Percentiles rank a stretch among this genome's conserved stretches.
phyloP scores from a whole-genome alignment of 2,888 invertebrate genomes.

The Ophioninae sp. region DNA sequence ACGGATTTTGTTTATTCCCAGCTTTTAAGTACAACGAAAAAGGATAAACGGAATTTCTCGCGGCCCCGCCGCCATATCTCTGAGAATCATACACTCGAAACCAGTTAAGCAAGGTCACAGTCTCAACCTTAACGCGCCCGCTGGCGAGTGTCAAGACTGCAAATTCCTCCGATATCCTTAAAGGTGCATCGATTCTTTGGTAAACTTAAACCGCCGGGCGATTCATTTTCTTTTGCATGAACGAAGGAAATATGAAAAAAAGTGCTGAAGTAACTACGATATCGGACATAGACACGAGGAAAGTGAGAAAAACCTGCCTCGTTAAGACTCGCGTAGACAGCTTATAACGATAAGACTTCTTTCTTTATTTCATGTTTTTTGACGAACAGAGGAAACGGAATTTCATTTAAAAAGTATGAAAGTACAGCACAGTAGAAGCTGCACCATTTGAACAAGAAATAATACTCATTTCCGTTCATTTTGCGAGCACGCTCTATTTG shows the following conservation, averaged over 20 bases:
- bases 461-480: too few species aligned
- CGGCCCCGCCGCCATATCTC: background rate
- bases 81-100: slow-evolving; percentile 2
- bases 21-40: background rate
- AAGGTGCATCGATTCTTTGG: background rate
- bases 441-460: too few species aligned
- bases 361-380: too few species aligned
- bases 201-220: background rate
- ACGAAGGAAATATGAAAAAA: background rate
- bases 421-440: too few species aligned
- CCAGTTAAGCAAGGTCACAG: slow-evolving; percentile 10
- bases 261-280: background rate
- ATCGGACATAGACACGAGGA: background rate
- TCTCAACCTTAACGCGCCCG: background rate
- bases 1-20: slow-evolving; percentile 15
- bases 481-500: too few species aligned
- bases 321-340: too few species aligned
- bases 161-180: background rate
- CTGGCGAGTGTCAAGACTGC: background rate
- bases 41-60: background rate
- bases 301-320: background rate
- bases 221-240: background rate
- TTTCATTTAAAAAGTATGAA: too few species aligned
- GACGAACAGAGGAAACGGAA: too few species aligned
- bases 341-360: too few species aligned